These are phyloP conservation scores for Rhynchonycteris naso DNA, from an alignment of 2,797 vertebrate genomes.

Conservation along the genomic window DNA sequence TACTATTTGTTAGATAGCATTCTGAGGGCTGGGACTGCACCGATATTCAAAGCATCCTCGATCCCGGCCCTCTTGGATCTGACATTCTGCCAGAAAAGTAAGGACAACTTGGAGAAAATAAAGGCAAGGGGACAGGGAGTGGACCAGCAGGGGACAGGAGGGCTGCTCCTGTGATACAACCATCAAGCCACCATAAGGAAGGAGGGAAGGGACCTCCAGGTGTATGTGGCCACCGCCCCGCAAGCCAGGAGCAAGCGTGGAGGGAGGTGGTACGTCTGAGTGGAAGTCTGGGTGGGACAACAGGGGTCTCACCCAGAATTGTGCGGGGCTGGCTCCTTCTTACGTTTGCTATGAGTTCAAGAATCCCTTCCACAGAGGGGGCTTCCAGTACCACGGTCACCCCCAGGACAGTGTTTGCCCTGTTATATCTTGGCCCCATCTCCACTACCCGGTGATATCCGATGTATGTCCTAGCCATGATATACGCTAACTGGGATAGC, in stretches of 20 bases:
- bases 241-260: neutral
- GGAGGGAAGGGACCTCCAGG: neutral
- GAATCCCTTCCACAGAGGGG: neutral
- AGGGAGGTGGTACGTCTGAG: neutral
- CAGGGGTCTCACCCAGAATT: neutral
- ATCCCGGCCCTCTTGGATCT: neutral
- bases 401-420: accelerated
- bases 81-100: no score
- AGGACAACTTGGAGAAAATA: no score
- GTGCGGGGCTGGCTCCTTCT: neutral
- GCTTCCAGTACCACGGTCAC: neutral
- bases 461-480: neutral
- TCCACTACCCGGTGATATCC: no score
- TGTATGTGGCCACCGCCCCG: neutral
- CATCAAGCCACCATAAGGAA: neutral
- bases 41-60: neutral
- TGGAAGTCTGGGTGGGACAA: neutral
- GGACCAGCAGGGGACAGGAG: no score
- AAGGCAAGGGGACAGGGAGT: accelerated
- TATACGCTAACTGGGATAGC: neutral
- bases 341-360: neutral
- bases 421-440: no score
- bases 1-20: no score
- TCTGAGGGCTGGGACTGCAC: neutral
- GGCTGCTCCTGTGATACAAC: neutral